Base-by-base conservation (phyloP, 2,113 vertebrate genomes). In the Macquaria ambigua region DNA sequence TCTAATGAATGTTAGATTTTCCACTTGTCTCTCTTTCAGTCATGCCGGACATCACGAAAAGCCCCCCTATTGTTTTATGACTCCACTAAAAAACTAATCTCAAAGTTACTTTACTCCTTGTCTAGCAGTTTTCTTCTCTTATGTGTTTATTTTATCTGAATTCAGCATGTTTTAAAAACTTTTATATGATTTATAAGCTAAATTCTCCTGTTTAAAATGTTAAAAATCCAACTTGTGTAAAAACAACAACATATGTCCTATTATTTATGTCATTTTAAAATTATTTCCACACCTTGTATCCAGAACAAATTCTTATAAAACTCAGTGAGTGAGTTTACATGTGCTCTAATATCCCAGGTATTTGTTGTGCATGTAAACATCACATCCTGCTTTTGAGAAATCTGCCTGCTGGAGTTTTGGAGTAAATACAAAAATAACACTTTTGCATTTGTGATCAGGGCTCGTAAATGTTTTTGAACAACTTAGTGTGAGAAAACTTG, bases 11-110 rank as follows among this genome's bases (percentile, higher is more conserved):
- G 41, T 79, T 56, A 6, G 28, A 39, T 74, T 85, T 81, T 85
- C 55, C 81, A 81, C 55, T 39, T 21, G 74, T 72, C 74, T 82
- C 50, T 74, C 59, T 81, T 75, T 81, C 21, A 73, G 58, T 76
- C 50, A 48, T 73, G 61, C 80, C 5, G 77, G 71, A 67, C 56
- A 61, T 86, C 64, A 75, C 68, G 64, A 59, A 82, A 87, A 84
- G 59, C 39, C 87, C 84, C 77, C 87, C 81, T 59, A 53, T 76
- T 73, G 89, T 91, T 89, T 90, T 81, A 85, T 46, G 66, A 87
- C 39, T 72, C n/a, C 34, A 53, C 14, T 67, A 59, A 75, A 79
- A 61, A 74, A 43, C 68, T 78, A 11, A 82, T 79, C 71, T 76
- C 25, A 52, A 74, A 84, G 56, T 83, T 50, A 66, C 31, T 74